Evolutionary conservation across 2,888 invertebrate species (phyloP).

Genomic region (Rhabditoides inermis): DNA sequence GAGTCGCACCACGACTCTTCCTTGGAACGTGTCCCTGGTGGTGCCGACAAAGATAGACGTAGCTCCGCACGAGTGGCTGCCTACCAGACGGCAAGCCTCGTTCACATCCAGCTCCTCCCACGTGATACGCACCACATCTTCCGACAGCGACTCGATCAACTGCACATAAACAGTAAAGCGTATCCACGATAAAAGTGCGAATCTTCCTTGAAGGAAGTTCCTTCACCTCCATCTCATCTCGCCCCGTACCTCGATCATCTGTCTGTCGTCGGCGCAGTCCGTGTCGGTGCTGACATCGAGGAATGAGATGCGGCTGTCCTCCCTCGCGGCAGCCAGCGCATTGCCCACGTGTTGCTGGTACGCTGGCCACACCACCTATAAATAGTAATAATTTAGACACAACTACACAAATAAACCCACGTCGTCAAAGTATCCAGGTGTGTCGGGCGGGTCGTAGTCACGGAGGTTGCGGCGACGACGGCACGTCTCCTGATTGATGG

Average conservation of each 20-base stretch:
- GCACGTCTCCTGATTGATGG: conserved; percentile 40
- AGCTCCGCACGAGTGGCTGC: conserved; percentile 37
- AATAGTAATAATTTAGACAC: conserved; percentile 53
- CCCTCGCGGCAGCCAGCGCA: conserved; percentile 20
- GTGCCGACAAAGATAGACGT: conserved; percentile 43
- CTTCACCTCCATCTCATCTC: not conserved
- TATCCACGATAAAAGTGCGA: not conserved
- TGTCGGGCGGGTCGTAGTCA: conserved; percentile 76
- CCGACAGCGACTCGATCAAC: conserved; percentile 19
- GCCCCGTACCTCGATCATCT: conserved; percentile 6
- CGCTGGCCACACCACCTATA: conserved; percentile 81
- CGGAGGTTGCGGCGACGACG: conserved; percentile 27
- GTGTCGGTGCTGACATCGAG: conserved; percentile 24
- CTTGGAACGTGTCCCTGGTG: conserved; percentile 39
- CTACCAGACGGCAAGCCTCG: conserved; percentile 7
- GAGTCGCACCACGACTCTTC: conserved; percentile 26
- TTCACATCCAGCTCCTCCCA: conserved; percentile 16
- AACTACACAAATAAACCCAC: conserved; percentile 10
- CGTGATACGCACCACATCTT: conserved; percentile 31
- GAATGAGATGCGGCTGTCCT: conserved; percentile 17
- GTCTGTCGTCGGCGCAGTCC: conserved; percentile 8
- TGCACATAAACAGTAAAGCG: conserved; percentile 1
- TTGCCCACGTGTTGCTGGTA: conserved; percentile 57
- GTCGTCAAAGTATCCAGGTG: conserved; percentile 70
- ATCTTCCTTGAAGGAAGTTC: not conserved